A percentile compares a stretch with the other conserved stretches of the same genome.
These are phyloP conservation scores for Tetranychus piercei DNA, from an alignment of 2,888 invertebrate genomes.

Conservation along the genomic window DNA sequence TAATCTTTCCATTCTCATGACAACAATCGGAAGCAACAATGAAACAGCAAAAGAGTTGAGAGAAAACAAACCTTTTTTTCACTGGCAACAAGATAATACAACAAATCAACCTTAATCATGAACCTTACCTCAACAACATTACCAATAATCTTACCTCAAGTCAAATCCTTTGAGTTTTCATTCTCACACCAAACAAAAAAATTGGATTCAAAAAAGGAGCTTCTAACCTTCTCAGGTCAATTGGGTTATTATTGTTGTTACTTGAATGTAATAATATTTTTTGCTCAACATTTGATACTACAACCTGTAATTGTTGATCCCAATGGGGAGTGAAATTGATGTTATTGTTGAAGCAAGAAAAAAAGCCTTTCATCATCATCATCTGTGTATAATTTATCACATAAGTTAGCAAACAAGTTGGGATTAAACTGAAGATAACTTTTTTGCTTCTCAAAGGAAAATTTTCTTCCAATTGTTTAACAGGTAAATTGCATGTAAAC, in stretches of 20 bases:
- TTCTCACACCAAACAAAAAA: not conserved
- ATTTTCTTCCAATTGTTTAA: too few relatives aligned
- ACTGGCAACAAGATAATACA: too few relatives aligned
- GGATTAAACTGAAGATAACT: not conserved
- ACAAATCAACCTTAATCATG: not conserved
- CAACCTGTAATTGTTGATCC: not conserved
- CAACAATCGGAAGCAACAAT: too few relatives aligned
- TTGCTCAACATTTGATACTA: not conserved
- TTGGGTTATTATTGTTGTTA: not conserved
- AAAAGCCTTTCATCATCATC: not conserved
- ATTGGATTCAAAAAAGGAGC: too few relatives aligned
- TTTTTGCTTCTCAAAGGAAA: too few relatives aligned
- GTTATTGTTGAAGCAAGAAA: not conserved
- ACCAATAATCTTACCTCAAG: not conserved
- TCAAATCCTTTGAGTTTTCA: not conserved
- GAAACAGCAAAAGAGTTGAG: too few relatives aligned
- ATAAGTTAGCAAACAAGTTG: not conserved
- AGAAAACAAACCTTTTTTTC: too few relatives aligned
- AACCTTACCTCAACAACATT: not conserved
- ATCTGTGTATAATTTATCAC: not conserved
- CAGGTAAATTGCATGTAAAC: too few relatives aligned
- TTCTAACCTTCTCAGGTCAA: not conserved
- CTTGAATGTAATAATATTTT: not conserved
- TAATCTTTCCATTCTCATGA: too few relatives aligned
- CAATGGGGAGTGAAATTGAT: not conserved